These are phyloP conservation scores for Tipula helvola DNA, from an alignment of 2,888 invertebrate species.

Conservation along the genomic window DNA sequence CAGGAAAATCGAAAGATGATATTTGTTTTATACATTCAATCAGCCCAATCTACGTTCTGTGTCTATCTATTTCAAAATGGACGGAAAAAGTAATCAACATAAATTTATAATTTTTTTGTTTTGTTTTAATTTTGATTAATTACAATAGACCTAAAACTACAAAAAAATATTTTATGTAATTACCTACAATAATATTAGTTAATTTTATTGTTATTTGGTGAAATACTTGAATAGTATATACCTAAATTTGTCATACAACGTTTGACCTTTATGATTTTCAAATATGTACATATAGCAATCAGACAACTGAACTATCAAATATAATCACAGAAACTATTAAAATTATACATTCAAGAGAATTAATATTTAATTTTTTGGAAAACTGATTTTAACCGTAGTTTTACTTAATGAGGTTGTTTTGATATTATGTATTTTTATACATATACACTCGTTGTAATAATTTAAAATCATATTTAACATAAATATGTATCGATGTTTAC, in stretches of 20 bases:
- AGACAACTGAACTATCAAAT: neutral
- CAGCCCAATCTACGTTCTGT: neutral
- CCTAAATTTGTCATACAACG: neutral
- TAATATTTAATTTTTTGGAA: neutral
- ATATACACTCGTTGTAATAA: neutral
- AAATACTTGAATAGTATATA: neutral
- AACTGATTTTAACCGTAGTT: neutral
- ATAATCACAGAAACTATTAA: neutral
- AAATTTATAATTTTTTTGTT: neutral
- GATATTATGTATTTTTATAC: neutral
- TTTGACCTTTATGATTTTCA: neutral
- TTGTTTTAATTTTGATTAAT: neutral
- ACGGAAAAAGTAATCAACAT: neutral
- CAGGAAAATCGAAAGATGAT: neutral
- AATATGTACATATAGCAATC: neutral
- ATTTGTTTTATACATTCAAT: neutral
- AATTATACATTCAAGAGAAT: neutral
- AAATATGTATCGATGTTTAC: too few species aligned
- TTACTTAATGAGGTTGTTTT: neutral
- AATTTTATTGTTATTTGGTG: neutral
- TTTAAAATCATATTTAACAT: neutral
- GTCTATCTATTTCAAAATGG: neutral
- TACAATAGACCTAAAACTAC: neutral
- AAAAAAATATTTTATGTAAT: neutral
- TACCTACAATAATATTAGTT: neutral